Evolutionary conservation across 2,113 vertebrate genomes (phyloP).

Genomic region (Vireo altiloquus): DNA sequence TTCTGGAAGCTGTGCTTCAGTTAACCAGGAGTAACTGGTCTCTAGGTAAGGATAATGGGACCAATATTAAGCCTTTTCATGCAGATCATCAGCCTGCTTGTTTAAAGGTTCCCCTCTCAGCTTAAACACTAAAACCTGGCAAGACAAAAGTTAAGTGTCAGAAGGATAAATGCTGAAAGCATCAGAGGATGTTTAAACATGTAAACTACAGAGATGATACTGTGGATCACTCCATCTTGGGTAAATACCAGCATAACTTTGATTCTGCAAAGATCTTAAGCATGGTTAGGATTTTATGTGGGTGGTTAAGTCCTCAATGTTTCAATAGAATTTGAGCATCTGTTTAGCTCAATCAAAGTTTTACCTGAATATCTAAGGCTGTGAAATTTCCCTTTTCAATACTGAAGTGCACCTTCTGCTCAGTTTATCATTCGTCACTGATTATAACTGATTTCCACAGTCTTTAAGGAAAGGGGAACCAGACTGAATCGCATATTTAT

Average conservation of each 20-base stretch:
- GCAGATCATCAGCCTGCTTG: neutral
- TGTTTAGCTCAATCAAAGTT: neutral
- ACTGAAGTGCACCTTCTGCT: neutral
- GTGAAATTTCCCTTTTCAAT: neutral
- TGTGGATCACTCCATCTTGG: neutral
- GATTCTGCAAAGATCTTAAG: neutral
- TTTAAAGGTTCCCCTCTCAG: neutral
- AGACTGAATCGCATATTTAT: neutral
- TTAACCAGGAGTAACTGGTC: neutral
- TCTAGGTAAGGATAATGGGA: neutral
- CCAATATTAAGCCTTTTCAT: neutral
- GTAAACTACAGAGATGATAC: neutral
- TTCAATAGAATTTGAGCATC: neutral
- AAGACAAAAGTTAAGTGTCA: neutral
- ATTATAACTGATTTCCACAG: neutral
- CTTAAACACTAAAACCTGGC: neutral
- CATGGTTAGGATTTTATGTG: neutral
- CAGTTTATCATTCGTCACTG: neutral
- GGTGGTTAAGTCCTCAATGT: neutral
- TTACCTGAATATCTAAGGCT: neutral
- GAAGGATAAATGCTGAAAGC: neutral
- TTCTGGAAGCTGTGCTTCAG: neutral
- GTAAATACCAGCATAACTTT: neutral
- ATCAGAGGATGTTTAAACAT: neutral
- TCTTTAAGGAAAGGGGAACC: neutral